Evolutionary conservation across 2,113 vertebrate genomes (phyloP), one percentile per base, ranked within the genome.

Genomic region (Dinomys branickii): DNA sequence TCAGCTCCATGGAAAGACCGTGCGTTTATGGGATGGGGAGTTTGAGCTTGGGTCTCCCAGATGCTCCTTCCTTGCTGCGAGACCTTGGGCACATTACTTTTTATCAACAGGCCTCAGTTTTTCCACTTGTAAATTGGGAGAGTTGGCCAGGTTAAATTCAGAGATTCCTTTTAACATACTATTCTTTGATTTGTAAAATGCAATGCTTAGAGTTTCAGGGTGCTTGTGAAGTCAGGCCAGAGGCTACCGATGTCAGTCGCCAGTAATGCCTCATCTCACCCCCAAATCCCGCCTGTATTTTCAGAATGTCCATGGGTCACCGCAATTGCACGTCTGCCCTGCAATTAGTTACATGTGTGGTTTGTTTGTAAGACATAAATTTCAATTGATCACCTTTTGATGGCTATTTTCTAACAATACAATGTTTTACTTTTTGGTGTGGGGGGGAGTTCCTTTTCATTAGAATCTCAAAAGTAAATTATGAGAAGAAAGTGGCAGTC

Each of bases 331-430:
- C 14, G 44, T 86, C 67, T 95, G 92, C 44, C 54, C 50, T 71
- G 44, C 0, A 71, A 88, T 95, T 85, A 86, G 73, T 90, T 90
- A 59, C 33, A 44, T 94, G 94, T 94, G 94, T 75, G 96, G 94
- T 97, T 96, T 59, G 91, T 96, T 86, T 92, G 67, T 87, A 88
- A 97, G 94, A 90, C 85, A 75, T 92, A 95, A 88, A 96, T 95
- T 97, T 96, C 92, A 98, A 97, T 56, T 58, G 94, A 97, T 97
- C 65, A 81, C 78, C 86, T 95, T 97, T 96, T 80, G 94, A 97
- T 97, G 95, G 41, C 56, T 65, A 86, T 91, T 97, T 97, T 92
- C 30, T 86, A 96, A 91, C 58, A 90, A 80, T 88, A 78, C 75
- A 50, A 19, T 50, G 28, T 91, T 97, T 94, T 19, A 54, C 50